phyloP scores from a whole-genome alignment of 2,888 invertebrate species.

The Drosophila tripunctata region DNA sequence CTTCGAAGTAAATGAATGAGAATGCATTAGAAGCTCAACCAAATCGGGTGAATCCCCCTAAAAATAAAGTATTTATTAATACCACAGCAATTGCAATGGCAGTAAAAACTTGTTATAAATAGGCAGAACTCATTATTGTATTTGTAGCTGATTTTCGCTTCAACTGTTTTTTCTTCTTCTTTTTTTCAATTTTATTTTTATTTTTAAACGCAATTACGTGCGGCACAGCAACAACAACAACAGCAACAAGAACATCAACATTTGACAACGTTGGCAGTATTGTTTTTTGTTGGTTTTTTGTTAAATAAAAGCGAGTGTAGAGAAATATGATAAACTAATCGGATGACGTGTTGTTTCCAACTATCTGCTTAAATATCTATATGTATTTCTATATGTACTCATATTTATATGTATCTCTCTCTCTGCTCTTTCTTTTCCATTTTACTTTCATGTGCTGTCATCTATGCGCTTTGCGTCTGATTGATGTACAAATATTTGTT shows the following conservation, averaged over 20 bases:
- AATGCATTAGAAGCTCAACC: background rate
- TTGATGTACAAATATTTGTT: constrained; percentile 57
- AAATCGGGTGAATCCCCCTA: constrained; percentile 2
- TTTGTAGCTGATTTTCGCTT: constrained; percentile 31
- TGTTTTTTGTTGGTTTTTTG: constrained; percentile 9
- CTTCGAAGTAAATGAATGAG: no score
- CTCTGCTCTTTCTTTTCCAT: constrained; percentile 10
- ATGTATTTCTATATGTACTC: no score
- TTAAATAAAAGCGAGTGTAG: constrained; percentile 23
- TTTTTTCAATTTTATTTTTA: constrained; percentile 68
- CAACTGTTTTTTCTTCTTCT: constrained; percentile 8
- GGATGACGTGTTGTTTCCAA: constrained; percentile 44
- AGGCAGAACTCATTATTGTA: constrained; percentile 19
- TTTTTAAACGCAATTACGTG: constrained; percentile 77
- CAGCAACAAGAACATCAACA: no score
- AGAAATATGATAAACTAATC: constrained; percentile 70
- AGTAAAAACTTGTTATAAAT: constrained; percentile 5
- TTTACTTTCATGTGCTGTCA: constrained; percentile 56
- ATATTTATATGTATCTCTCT: constrained; percentile 22
- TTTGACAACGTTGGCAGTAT: constrained; percentile 58
- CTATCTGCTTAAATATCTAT: constrained; percentile 24
- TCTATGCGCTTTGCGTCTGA: constrained; percentile 40
- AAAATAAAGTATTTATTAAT: background rate
- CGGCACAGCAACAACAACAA: constrained; percentile 21
- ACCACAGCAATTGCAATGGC: background rate